phyloP scores from a whole-genome alignment of 2,888 invertebrate genomes.

The Drosophila tripunctata region DNA sequence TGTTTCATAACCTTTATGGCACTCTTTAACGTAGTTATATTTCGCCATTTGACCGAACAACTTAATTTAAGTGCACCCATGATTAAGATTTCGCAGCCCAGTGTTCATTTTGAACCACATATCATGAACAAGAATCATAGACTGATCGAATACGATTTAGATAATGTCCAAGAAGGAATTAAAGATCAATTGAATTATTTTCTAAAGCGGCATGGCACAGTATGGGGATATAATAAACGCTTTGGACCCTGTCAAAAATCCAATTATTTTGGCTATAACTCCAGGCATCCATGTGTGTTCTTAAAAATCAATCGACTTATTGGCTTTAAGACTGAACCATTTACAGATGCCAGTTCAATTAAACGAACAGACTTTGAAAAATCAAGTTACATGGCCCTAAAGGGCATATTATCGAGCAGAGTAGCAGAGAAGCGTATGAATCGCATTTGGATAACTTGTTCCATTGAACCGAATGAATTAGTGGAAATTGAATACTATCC shows the following conservation, averaged over 20 bases:
- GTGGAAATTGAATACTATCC: slow-evolving; percentile 34
- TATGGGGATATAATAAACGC: neutral
- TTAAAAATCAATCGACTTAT: slow-evolving; percentile 59
- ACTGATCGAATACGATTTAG: slow-evolving; percentile 31
- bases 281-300: slow-evolving; percentile 52
- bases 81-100: slow-evolving; percentile 33
- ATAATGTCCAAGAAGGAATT: neutral
- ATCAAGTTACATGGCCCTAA: slow-evolving; percentile 10
- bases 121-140: neutral
- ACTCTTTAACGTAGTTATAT: slow-evolving; percentile 8
- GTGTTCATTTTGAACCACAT: slow-evolving; percentile 32
- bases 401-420: neutral
- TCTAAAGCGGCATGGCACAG: slow-evolving; percentile 22
- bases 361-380: neutral
- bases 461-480: neutral
- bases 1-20: slow-evolving; percentile 1
- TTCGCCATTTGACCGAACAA: slow-evolving; percentile 14
- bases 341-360: slow-evolving; percentile 14
- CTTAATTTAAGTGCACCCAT: slow-evolving; percentile 3
- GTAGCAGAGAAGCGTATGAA: neutral
- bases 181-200: neutral
- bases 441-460: slow-evolving; percentile 56
- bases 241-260: slow-evolving; percentile 46
- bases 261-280: slow-evolving; percentile 41
- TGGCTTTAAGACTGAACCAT: slow-evolving; percentile 47